Percentiles rank a stretch among this genome's conserved stretches.
Conservation (phyloP, 2,888 invertebrate genomes). For the Ectemnius continuus region DNA sequence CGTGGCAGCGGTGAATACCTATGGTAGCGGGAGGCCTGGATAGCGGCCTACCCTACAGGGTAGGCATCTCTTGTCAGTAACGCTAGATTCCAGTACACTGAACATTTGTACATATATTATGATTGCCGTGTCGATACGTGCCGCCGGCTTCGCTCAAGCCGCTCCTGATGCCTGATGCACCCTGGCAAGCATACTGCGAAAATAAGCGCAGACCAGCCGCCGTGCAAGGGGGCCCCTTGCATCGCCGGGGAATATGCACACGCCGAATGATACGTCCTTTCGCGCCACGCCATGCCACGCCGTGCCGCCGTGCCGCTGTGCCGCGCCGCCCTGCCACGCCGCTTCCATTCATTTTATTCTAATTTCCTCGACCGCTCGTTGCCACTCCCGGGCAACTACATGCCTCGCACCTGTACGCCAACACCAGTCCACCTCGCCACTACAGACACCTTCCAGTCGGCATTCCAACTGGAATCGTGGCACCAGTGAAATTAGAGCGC, state of each 20-base stretch:
- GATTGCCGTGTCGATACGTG: constrained; percentile 69
- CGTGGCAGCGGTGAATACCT: constrained; percentile 32
- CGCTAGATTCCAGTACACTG: constrained; percentile 69
- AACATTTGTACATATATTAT: constrained; percentile 71
- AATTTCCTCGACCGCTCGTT: constrained; percentile 2
- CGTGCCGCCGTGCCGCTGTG: no score
- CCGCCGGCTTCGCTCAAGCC: constrained; percentile 60
- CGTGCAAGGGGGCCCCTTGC: no score
- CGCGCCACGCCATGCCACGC: constrained; percentile 4
- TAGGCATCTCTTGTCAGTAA: constrained; percentile 69
- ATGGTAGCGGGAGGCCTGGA: constrained; percentile 51
- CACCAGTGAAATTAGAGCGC: no score
- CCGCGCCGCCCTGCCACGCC: no score
- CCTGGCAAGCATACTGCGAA: constrained; percentile 55
- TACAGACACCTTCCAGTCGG: no score
- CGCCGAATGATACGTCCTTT: background rate
- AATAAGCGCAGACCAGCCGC: constrained; percentile 34
- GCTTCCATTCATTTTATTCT: background rate
- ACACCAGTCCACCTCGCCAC: no score
- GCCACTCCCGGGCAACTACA: no score
- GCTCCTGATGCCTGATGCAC: constrained; percentile 60
- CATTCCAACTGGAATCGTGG: no score
- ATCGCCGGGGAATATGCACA: no score
- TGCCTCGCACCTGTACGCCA: no score
- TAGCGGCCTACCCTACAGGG: constrained; percentile 45